A percentile compares a stretch with the other conserved stretches of the same genome.
phyloP scores from a whole-genome alignment of 2,888 invertebrate species.

The Brachynemurus nebulosus region DNA sequence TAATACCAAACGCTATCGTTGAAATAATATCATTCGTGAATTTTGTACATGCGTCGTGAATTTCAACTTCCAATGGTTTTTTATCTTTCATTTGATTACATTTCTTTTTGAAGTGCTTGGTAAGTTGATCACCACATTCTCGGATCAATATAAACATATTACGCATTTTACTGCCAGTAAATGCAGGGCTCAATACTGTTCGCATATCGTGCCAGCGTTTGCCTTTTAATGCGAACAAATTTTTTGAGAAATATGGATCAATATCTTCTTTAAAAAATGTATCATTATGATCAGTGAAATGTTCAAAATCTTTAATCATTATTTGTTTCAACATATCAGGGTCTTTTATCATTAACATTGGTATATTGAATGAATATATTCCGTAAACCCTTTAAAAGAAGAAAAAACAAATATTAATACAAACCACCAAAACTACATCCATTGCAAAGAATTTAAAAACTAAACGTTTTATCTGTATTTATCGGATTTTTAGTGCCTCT shows the following conservation, averaged over 20 bases:
- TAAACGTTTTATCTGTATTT: too few relatives aligned
- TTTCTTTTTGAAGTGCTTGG: constrained; percentile 5
- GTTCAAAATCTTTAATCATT: not conserved
- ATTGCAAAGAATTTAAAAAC: too few relatives aligned
- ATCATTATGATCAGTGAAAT: not conserved
- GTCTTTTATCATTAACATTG: not conserved
- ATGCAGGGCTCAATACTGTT: constrained; percentile 10
- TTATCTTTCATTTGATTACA: constrained; percentile 2
- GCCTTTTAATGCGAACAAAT: constrained; percentile 20
- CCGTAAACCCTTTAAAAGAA: constrained; percentile 1
- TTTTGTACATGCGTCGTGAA: constrained; percentile 13
- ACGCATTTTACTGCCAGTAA: constrained; percentile 13
- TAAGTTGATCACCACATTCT: constrained; percentile 7
- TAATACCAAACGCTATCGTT: constrained; percentile 14
- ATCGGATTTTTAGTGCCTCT: too few relatives aligned
- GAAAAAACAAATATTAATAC: too few relatives aligned
- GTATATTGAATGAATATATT: not conserved
- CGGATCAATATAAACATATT: constrained; percentile 10
- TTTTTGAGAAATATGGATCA: constrained; percentile 7
- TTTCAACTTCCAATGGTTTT: constrained; percentile 11
- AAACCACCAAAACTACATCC: too few relatives aligned
- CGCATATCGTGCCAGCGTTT: constrained; percentile 12
- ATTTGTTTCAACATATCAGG: not conserved
- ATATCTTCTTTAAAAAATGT: not conserved
- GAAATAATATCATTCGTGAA: constrained; percentile 16